Evolutionary conservation across 2,113 vertebrate genomes (phyloP), one percentile per base, ranked within the genome.

Genomic region (Platichthys stellatus): DNA sequence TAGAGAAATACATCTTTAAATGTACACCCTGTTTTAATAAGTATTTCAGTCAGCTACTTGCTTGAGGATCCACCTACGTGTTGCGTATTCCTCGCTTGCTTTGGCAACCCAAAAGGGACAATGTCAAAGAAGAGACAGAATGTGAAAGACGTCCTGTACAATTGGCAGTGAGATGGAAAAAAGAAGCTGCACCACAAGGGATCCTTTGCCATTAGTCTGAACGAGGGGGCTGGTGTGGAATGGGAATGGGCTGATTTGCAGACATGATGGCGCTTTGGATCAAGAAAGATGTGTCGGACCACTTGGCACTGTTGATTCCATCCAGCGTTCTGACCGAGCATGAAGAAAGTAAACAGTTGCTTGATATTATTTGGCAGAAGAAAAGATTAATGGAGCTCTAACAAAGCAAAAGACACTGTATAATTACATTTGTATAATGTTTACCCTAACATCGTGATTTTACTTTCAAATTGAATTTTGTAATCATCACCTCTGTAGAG

Each of bases 111-210:
- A 63, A 81, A 82, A 76, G 85, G 71, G 88, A 86, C 88, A 84
- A 67, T 80, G 88, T 86, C 86, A 90, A 85, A 88, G 76, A 86
- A 83, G 76, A 88, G 79, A 83, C 78, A 66, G 82, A 83, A 80
- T 82, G 77, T 83, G 88, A 91, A 89, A 85, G 75, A 89, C 88
- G 84, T 88, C 79, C 63, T 83, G 76, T 87, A 87, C 83, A 90
- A 92, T 90, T 89, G 89, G 82, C 86, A 83, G 85, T 67, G 78
- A 88, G 86, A 93, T 90, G 76, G 74, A 83, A 91, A 89, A 89
- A 86, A 81, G 83, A 92, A 86, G 82, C 90, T 28, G 76, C 78
- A 79, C 83, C 90, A 87, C 90, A 61, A 86, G 88, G 90, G 86
- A 88, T 84, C 74, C 28, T 74, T 80, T 63, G 80, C 86, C 81